phyloP scores from a whole-genome alignment of 1,140 invertebrate genomes.

The Zaprionus taronus region DNA sequence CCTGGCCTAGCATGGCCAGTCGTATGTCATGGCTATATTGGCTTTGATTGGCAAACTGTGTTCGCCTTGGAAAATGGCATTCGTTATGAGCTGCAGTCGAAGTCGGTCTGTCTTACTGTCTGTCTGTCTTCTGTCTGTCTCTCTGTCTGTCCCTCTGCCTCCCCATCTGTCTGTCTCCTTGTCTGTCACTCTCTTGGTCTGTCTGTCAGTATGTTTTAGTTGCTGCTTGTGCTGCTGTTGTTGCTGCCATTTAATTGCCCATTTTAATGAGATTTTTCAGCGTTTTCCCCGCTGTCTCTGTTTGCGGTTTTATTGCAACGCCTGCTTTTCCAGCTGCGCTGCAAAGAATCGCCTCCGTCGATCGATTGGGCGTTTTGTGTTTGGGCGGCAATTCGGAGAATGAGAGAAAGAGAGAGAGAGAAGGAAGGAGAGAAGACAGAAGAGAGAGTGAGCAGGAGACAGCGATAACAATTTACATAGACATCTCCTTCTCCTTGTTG shows the following conservation, averaged over 20 bases:
- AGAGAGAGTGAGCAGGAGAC: not conserved
- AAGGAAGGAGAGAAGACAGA: not conserved
- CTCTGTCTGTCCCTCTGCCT: constrained; percentile 1
- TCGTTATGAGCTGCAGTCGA: constrained; percentile 48
- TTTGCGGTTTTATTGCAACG: constrained; percentile 44
- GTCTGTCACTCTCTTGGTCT: constrained; percentile 36
- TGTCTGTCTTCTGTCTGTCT: not conserved
- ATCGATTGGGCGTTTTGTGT: constrained; percentile 67
- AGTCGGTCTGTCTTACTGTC: constrained; percentile 5
- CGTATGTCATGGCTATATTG: constrained; percentile 29
- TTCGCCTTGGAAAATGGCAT: constrained; percentile 64
- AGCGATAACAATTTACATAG: constrained; percentile 56
- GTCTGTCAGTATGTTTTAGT: constrained; percentile 71
- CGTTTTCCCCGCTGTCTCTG: constrained; percentile 38
- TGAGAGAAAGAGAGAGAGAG: not conserved
- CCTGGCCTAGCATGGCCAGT: constrained; percentile 6
- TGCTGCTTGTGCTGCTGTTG: constrained; percentile 71
- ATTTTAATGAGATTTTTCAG: constrained; percentile 80
- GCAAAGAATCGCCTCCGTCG: constrained; percentile 46
- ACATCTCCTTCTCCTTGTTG: constrained; percentile 49
- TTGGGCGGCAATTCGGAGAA: constrained; percentile 58
- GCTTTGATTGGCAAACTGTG: constrained; percentile 54
- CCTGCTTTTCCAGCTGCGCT: constrained; percentile 41
- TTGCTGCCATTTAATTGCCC: constrained; percentile 80
- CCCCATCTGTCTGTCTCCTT: constrained; percentile 3